Evolutionary conservation across 2,797 vertebrate species (phyloP).

Genomic region (Holocentrus rufus): DNA sequence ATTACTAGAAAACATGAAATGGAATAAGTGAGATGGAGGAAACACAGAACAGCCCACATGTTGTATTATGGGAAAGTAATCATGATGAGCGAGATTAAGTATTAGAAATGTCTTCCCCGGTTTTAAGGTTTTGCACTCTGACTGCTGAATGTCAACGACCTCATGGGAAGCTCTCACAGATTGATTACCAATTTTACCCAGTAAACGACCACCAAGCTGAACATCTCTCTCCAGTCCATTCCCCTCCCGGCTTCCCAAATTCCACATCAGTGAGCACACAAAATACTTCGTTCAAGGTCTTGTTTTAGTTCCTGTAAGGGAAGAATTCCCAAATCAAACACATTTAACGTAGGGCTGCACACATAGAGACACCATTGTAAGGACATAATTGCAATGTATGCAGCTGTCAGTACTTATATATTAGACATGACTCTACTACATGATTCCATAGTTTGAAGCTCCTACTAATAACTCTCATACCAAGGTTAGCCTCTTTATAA

Average conservation of each 20-base stretch:
- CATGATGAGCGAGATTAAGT: background rate
- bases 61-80: background rate
- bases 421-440: background rate
- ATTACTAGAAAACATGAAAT: too few relatives aligned
- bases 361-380: conserved; percentile 42
- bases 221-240: conserved; percentile 18
- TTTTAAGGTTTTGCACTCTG: background rate
- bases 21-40: too few relatives aligned
- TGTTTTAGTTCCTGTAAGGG: conserved; percentile 60
- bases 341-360: conserved; percentile 41
- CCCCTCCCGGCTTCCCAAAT: conserved; percentile 47
- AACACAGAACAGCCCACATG: background rate
- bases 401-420: background rate
- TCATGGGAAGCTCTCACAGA: conserved; percentile 26
- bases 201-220: background rate
- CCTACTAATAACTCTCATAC: too few relatives aligned
- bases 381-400: background rate
- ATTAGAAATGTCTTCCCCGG: background rate
- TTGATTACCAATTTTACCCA: background rate
- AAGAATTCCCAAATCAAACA: conserved; percentile 64
- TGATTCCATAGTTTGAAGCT: background rate
- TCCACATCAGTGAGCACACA: conserved; percentile 72
- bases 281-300: conserved; percentile 42
- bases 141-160: conserved; percentile 3
- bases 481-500: too few relatives aligned